Base-by-base conservation (phyloP, 2,113 vertebrate genomes). In the Oreochromis niloticus region DNA sequence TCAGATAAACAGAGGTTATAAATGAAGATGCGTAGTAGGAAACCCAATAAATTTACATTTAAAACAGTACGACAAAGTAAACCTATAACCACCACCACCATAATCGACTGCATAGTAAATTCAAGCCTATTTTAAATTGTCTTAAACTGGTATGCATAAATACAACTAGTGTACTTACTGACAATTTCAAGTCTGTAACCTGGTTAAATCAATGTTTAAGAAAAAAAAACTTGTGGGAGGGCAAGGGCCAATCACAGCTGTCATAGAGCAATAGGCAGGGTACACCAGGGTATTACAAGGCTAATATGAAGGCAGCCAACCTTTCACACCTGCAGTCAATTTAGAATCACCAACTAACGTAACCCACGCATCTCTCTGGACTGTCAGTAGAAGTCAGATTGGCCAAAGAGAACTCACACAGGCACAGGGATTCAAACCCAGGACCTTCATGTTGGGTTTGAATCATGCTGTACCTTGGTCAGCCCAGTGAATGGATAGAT, bases 291-390 rank as follows among this genome's bases (percentile, higher is more conserved):
- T 66, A n/a, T 36, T 17, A 36, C 32, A 66, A 36, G 16, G 16
- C 30, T 9, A 61, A 63, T 34, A 59, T 0, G 0, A 59, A 59
- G 56, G 4, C 4, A 30, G 59, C 9, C 32, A 63, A 36, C 32
- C 0, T 63, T 63, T 63, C 32, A 63, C 9, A 36, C 59, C 59
- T 63, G 59, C 16, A 63, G 32, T 63, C 59, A 36, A 36, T 63
- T 36, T 36, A 63, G 32, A 63, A 36, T 36, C 59, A 36, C 17
- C 32, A 34, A 6, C 14, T 61, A 61, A 61, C 34, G 5, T 61
- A 61, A 61, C 57, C 16, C 17, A 6, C 3, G 1, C 59, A 36
- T 63, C 17, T 63, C 59, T n/a, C 32, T 63, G 59, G 59, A 4
- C 9, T 63, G 9, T 63, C 34, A 34, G 59, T 63, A 63, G 32